Evolutionary conservation across 2,888 invertebrate genomes (phyloP).

Genomic region (Hoplodrina blanda): DNA sequence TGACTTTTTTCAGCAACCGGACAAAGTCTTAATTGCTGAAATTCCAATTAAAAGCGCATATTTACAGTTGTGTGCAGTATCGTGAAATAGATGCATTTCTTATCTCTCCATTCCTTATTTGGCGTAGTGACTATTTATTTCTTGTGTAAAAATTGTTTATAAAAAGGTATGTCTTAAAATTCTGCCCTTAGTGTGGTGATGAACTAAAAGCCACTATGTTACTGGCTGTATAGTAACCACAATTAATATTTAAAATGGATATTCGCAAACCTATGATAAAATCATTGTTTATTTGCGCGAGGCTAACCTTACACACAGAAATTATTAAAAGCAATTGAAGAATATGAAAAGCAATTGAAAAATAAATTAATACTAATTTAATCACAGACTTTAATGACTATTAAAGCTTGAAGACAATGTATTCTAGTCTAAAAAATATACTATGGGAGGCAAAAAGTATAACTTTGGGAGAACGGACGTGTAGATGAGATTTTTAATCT

Average conservation of each 20-base stretch:
- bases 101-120: constrained; percentile 62
- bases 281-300: constrained; percentile 60
- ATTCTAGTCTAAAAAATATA: constrained; percentile 50
- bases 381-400: constrained; percentile 14
- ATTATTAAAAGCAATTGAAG: background rate
- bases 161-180: constrained; percentile 39
- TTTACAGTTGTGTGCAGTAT: constrained; percentile 26
- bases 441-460: constrained; percentile 41
- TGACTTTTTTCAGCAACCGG: constrained; percentile 30
- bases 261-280: constrained; percentile 50
- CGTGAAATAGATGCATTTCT: constrained; percentile 59
- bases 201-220: constrained; percentile 16
- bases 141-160: constrained; percentile 59
- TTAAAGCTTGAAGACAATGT: constrained; percentile 35
- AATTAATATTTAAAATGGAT: constrained; percentile 45
- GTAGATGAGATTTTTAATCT: constrained; percentile 44
- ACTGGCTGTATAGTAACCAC: constrained; percentile 45
- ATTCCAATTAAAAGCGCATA: constrained; percentile 26
- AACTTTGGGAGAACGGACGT: constrained; percentile 38
- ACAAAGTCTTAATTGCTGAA: constrained; percentile 35
- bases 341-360: background rate
- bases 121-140: constrained; percentile 59
- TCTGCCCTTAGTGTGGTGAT: constrained; percentile 32
- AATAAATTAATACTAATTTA: constrained; percentile 17
- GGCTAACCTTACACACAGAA: constrained; percentile 39